Evolutionary conservation across 2,888 invertebrate species (phyloP), one percentile per base, ranked within the genome.

Genomic region (Aleiodes leptofemur): DNA sequence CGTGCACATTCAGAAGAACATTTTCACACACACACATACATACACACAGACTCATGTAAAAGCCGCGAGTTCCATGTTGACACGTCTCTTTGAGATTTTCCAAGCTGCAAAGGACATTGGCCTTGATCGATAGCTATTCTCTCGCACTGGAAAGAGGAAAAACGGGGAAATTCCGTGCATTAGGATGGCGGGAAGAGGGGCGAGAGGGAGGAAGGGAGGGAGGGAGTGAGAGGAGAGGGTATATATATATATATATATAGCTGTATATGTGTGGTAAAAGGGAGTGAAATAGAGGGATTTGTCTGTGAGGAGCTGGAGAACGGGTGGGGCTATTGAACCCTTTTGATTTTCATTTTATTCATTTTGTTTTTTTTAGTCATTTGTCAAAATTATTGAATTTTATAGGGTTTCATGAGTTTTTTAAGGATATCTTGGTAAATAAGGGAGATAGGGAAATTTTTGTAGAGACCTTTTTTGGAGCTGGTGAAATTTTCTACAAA

Each of bases 71-170:
- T n/a, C 13, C 59, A 59, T n/a, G 34, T 59, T 34, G 59, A 34
- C 59, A 34, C 59, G 34, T 59, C 59, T 59, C 59, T 59, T 43
- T 59, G 59, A 34, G 59, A 34, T 59, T 59, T 59, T 59, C 34
- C 59, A 59, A 14, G 59, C 34, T 59, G 59, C 43, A 59, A 59
- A 59, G 59, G 59, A 55, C 57, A 71, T 68, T 75, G 66, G 68
- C 75, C 75, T 75, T 75, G 75, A 75, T 75, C 75, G 75, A 75
- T 71, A 66, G 56, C 75, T 68, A 64, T 75, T 71, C 43, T 43
- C 43, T 43, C 23, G n/a, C n/a, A 43, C 57, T 23, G 71, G 55
- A 43, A 71, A 66, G 66, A 72, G 43, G 48, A 64, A 64, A 64
- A 64, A 64, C 71, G 66, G 57, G 38, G 16, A 43, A 61, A 31